Base-by-base conservation (phyloP, 2,888 invertebrate species). In the Meliscaeva auricollis region DNA sequence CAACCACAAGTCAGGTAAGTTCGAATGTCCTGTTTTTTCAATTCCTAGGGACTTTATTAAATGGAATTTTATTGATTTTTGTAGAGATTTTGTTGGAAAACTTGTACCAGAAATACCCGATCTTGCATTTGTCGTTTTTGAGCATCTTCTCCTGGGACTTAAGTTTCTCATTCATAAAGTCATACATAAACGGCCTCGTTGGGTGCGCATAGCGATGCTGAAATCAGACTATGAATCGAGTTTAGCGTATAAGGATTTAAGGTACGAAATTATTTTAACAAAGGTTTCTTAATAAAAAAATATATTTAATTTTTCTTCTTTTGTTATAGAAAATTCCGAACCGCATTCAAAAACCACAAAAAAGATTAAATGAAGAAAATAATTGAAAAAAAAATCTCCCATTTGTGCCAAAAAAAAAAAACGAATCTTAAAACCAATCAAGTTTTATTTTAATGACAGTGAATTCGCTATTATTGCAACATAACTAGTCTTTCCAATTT, bases 171-270 rank as follows among this genome's bases (percentile, higher is more conserved):
- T 96, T 35, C 94, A 95, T 88, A 94, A 94, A 89, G 93, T 94
- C 35, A 96, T 96, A 85, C 95, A 95, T 32, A 96, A 96, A 89
- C 94, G 94, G 76, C 96, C 96, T 3, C 93, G 94, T 87, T 94
- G 94, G 94, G 94, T 95, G 22, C 92, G 94, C 75, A 93, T 95
- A 20, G 94, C 94, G 4, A 90, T 95, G 74, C 94, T 95, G 1
- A 94, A 93, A 89, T 93, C 93, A 64, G 94, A 94, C 89, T 94
- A 94, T 89, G 94, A 94, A 89, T 94, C 94, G 7, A 93, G 94
- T 88, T 93, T 94, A 89, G 95, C 95, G 0, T 92, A 95, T 46
- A 95, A 95, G 80, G 90, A 91, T 75, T 88, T 91, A 35, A 91
- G 91, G 92, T 91, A 87, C 7, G 44, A 1, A 20, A 15, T 9